Conservation (phyloP, 2,113 vertebrate species). For the Saiga tatarica region DNA sequence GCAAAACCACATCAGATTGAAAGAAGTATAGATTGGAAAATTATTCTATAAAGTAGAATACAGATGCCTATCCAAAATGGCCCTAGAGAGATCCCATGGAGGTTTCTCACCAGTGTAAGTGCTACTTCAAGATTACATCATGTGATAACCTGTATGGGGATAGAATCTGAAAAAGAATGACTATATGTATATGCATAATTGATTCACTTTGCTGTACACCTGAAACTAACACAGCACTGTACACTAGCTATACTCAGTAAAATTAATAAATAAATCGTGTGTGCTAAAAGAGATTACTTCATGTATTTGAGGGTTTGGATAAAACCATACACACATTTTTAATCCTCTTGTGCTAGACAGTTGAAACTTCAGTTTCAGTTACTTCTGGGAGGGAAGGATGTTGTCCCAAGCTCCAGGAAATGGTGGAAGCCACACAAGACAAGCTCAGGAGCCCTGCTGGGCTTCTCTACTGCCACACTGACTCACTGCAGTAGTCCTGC, state of each 20-base stretch:
- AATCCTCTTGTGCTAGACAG: not conserved
- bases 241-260: not conserved
- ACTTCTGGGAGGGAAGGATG: not conserved
- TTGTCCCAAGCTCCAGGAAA: not conserved
- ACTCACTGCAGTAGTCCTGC: not conserved
- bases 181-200: not conserved
- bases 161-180: not conserved
- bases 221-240: not conserved
- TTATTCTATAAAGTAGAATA: not conserved
- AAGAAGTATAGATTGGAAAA: not conserved
- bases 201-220: not conserved
- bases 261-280: not conserved
- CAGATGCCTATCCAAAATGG: not conserved
- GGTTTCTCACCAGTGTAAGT: conserved; percentile 25
- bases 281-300: not conserved
- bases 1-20: not conserved
- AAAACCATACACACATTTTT: not conserved
- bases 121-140: not conserved
- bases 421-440: not conserved
- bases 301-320: not conserved
- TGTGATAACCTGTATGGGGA: not conserved
- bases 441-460: not conserved
- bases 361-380: not conserved
- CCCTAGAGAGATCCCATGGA: not conserved
- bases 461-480: not conserved